A percentile compares a stretch with the other conserved stretches of the same genome.
Evolutionary conservation across 2,113 vertebrate genomes (phyloP).

Genomic region (Hydrochoerus hydrochaeris): DNA sequence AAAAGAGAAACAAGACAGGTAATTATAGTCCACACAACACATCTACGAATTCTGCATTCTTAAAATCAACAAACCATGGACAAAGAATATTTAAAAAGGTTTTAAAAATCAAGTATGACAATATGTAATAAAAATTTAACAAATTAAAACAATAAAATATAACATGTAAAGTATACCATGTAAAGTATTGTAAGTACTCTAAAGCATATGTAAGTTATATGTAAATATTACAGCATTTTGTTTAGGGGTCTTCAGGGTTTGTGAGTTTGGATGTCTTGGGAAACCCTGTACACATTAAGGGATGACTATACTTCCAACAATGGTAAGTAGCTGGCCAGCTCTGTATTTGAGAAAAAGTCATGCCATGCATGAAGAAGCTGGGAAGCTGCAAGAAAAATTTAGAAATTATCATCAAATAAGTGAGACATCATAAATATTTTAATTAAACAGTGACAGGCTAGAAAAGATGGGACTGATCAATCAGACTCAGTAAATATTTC

Average conservation of each 20-base stretch:
- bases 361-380: not conserved
- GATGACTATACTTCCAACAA: not conserved
- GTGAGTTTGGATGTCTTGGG: not conserved
- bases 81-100: not conserved
- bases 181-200: not conserved
- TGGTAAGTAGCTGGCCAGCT: not conserved
- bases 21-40: accelerated
- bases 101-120: not conserved
- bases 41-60: not conserved
- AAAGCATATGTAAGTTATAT: not conserved
- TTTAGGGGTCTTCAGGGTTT: not conserved
- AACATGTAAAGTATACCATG: not conserved
- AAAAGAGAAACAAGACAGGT: not conserved
- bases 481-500: slow-evolving; percentile 14
- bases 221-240: not conserved
- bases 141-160: not conserved
- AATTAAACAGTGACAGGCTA: not conserved
- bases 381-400: not conserved
- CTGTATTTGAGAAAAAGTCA: not conserved
- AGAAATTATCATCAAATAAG: not conserved
- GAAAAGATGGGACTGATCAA: not conserved
- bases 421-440: slow-evolving; percentile 42
- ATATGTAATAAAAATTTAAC: not conserved
- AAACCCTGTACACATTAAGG: not conserved
- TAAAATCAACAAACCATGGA: not conserved